Evolutionary conservation across 2,888 invertebrate genomes (phyloP).

Genomic region (Agonopterix alstromeriana): DNA sequence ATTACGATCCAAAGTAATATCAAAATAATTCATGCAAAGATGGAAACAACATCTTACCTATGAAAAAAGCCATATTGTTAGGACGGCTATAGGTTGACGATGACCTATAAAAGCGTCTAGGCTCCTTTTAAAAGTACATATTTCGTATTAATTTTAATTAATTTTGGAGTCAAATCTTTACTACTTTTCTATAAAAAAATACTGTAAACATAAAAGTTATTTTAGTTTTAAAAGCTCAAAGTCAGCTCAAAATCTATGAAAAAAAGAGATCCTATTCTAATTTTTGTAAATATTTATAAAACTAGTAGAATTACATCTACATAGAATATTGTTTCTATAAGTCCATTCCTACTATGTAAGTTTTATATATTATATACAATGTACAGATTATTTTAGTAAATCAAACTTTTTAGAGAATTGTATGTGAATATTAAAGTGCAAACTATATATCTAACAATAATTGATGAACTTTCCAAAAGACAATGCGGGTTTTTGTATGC

Average conservation of each 20-base stretch:
- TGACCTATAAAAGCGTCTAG: not conserved
- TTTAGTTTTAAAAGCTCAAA: conserved; percentile 72
- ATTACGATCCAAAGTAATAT: too few species aligned
- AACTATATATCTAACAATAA: too few species aligned
- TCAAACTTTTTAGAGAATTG: conserved; percentile 15
- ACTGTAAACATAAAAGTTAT: conserved; percentile 15
- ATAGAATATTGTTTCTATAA: conserved; percentile 26
- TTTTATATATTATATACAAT: conserved; percentile 43
- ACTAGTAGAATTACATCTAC: conserved; percentile 24
- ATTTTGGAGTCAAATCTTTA: conserved; percentile 22
- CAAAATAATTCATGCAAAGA: too few species aligned
- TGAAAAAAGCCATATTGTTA: too few species aligned
- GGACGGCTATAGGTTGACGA: too few species aligned
- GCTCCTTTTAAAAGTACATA: conserved; percentile 48
- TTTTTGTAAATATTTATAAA: conserved; percentile 52
- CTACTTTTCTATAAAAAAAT: conserved; percentile 18
- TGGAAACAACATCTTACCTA: too few species aligned
- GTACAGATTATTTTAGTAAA: conserved; percentile 38
- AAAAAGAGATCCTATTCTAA: conserved; percentile 12
- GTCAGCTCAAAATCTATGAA: conserved; percentile 60
- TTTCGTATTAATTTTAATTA: conserved; percentile 18
- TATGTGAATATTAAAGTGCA: too few species aligned
- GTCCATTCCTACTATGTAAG: conserved; percentile 56
- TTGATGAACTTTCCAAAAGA: too few species aligned
- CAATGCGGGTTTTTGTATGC: too few species aligned